Percentiles rank a stretch among this genome's conserved stretches.
phyloP scores from a whole-genome alignment of 2,888 invertebrate species.

The Zaprionus obscuricornis region DNA sequence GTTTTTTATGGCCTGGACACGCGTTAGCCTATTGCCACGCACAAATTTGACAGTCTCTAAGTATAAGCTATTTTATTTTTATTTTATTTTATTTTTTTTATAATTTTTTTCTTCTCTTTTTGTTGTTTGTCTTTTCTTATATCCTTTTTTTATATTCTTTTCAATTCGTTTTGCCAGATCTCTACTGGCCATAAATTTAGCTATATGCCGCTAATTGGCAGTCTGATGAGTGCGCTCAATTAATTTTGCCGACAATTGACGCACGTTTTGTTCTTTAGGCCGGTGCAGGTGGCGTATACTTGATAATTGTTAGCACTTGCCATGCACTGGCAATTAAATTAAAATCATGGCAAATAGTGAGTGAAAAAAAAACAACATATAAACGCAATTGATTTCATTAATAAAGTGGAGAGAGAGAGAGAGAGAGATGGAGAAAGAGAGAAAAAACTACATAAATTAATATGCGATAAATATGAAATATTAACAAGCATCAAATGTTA shows the following conservation, averaged over 20 bases:
- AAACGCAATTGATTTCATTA: too few relatives aligned
- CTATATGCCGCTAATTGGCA: slow-evolving; percentile 63
- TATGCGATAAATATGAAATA: too few relatives aligned
- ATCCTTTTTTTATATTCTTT: slow-evolving; percentile 21
- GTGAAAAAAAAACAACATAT: too few relatives aligned
- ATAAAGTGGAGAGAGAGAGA: too few relatives aligned
- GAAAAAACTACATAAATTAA: too few relatives aligned
- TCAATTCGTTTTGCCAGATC: background rate
- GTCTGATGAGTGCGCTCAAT: slow-evolving; percentile 72
- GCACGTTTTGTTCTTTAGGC: slow-evolving; percentile 46
- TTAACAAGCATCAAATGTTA: too few relatives aligned
- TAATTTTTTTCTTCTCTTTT: slow-evolving; percentile 18
- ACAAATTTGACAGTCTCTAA: slow-evolving; percentile 41
- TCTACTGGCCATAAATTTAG: slow-evolving; percentile 56
- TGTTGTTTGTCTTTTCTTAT: slow-evolving; percentile 15
- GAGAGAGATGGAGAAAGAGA: too few relatives aligned
- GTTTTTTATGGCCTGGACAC: slow-evolving; percentile 63
- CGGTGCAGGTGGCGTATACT: slow-evolving; percentile 70
- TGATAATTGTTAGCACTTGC: slow-evolving; percentile 74
- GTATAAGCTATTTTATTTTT: slow-evolving; percentile 39
- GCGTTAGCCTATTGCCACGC: slow-evolving; percentile 45
- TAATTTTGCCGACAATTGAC: slow-evolving; percentile 68
- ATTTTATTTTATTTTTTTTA: slow-evolving; percentile 12
- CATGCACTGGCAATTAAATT: slow-evolving; percentile 56
- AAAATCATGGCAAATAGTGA: slow-evolving; percentile 49